Evolutionary conservation across 1,140 invertebrate genomes (phyloP), one percentile per base, ranked within the genome.

Genomic region (Drosophila rhopaloa): DNA sequence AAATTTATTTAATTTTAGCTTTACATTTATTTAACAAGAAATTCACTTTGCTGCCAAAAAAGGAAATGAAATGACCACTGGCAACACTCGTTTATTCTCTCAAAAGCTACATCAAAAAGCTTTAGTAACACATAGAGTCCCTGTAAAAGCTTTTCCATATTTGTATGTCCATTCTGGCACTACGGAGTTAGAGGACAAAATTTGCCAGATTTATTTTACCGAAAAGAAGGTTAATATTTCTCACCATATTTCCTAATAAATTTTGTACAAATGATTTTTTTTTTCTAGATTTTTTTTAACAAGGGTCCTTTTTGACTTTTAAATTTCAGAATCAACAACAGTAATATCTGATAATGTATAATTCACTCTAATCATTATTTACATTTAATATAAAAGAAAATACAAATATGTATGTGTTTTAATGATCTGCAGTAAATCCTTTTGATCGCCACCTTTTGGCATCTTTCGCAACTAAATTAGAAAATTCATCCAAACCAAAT

Each of bases 41-140:
- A 40, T 38, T 35, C 35, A 16, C 47, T 68, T 68, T 68, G 29
- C 61, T 53, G 47, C 65, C 65, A 38, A 68, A 68, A 38, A 68
- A 66, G 65, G 65, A 68, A 68, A 67, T 67, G 46, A 48, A 48
- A 66, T 38, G 56, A 47, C 60, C 60, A 68, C 60, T 53, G 59
- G 47, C 59, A 65, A 53, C 60, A 29, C 47, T 68, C 46, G n/a
- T 14, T 29, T 50, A 9, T 51, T 43, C 59, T 66, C 47, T 51
- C 7, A 27, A 44, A 66, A 68, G 65, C 65, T 68, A 14, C 14
- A 44, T 35, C n/a, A 19, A 41, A 59, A 61, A 65, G 61, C 61
- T 65, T 53, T 24, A 10, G n/a, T 16, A 16, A 10, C 29, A 53
- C n/a, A 5, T 53, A 6, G 29, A 14, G 29, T 65, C 27, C 61